phyloP scores from a whole-genome alignment of 2,797 vertebrate species.

The Numenius phaeopus region DNA sequence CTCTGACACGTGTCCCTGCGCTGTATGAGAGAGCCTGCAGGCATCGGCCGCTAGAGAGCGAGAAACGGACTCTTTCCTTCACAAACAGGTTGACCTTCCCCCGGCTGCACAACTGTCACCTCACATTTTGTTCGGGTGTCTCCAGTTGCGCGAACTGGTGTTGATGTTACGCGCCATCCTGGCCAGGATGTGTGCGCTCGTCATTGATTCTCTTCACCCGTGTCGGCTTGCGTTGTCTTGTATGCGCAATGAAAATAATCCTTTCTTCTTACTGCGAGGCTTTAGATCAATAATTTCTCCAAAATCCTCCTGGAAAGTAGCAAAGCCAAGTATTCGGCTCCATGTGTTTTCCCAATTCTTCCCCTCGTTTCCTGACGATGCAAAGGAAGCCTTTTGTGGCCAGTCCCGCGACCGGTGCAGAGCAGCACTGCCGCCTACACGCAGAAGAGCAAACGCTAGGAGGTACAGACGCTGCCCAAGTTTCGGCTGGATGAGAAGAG shows the following conservation, averaged over 20 bases:
- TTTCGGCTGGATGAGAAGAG: background rate
- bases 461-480: background rate
- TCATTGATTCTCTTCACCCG: background rate
- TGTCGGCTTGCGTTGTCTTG: background rate
- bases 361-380: background rate
- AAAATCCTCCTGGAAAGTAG: background rate
- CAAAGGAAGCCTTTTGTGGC: background rate
- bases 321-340: background rate
- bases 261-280: background rate
- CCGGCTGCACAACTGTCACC: background rate
- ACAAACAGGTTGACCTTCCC: background rate
- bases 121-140: background rate
- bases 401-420: background rate
- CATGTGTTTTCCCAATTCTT: background rate
- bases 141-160: background rate
- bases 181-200: background rate
- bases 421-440: background rate
- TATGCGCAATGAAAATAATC: background rate
- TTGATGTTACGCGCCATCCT: background rate
- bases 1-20: background rate
- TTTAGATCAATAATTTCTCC: background rate
- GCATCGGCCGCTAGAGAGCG: background rate
- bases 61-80: background rate
- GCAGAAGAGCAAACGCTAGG: accelerated
- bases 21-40: background rate